These are phyloP conservation scores for Drosophila bocki DNA, from an alignment of 1,140 invertebrate species.

Conservation along the genomic window DNA sequence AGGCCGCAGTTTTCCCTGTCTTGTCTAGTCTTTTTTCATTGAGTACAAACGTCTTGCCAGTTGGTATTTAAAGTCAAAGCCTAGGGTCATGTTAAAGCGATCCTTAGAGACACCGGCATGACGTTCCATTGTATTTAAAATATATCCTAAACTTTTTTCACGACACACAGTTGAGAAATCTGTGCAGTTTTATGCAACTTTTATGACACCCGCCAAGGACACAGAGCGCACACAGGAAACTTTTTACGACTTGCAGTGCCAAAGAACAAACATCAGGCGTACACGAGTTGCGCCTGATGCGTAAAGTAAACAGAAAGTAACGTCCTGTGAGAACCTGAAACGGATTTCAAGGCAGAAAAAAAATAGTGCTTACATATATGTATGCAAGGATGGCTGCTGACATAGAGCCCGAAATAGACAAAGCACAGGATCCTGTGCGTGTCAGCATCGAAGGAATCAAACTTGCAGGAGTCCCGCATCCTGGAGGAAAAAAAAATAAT, in stretches of 20 bases:
- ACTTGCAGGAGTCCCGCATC: constrained; percentile 6
- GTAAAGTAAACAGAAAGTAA: constrained; percentile 43
- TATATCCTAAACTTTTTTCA: constrained; percentile 51
- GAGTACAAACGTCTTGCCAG: constrained; percentile 62
- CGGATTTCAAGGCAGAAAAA: constrained; percentile 37
- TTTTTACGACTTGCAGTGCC: constrained; percentile 57
- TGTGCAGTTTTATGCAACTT: constrained; percentile 79
- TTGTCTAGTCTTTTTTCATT: constrained; percentile 17
- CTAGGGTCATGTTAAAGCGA: constrained; percentile 58
- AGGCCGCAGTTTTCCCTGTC: constrained; percentile 11
- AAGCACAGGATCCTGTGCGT: constrained; percentile 17
- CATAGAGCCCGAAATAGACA: constrained; percentile 34
- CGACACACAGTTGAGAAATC: constrained; percentile 52
- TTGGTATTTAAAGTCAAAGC: constrained; percentile 40
- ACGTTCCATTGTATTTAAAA: constrained; percentile 27
- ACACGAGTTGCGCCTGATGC: constrained; percentile 33
- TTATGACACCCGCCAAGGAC: constrained; percentile 57
- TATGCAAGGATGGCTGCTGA: constrained; percentile 26
- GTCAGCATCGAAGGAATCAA: constrained; percentile 22
- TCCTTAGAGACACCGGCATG: constrained; percentile 14
- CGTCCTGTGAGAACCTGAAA: constrained; percentile 15
- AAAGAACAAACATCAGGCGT: constrained; percentile 47
- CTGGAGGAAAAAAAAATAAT: too few relatives aligned
- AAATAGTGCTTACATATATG: not conserved
- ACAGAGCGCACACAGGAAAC: constrained; percentile 28